Evolutionary conservation across 2,888 invertebrate species (phyloP), one percentile per base, ranked within the genome.

Genomic region (Campaea margaritaria): DNA sequence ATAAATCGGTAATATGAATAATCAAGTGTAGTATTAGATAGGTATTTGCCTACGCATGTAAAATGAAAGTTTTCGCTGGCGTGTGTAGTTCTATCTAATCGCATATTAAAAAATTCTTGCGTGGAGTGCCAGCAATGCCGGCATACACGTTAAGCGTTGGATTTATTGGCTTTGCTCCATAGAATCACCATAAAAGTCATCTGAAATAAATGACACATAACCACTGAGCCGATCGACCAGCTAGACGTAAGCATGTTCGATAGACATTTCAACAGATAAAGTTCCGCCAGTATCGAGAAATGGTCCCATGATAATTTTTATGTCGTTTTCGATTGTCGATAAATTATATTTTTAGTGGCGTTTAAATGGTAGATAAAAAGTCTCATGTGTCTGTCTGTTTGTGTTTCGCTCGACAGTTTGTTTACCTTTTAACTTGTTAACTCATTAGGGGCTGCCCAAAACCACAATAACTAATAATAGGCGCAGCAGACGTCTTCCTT

Each of bases 141-240:
- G 72, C 70, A 75, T 76, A 81, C 78, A 71, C 74, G 75, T 81
- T 75, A 76, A 79, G 79, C 78, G 81, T 78, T 72, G 72, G 61
- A 65, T 85, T 86, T 86, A 87, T 85, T 83, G 81, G 79, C 69
- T 77, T 72, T 75, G 72, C 69, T 81, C 79, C 76, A 82, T 85
- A 83, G 83, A 81, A 83, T 82, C 76, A 78, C 81, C 81, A 90
- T 90, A 85, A 89, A 87, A 83, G 87, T 87, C 89, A 86, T 81
- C 70, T 74, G 67, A 82, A 83, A 88, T 89, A 86, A 88, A 88
- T 88, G 78, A 85, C 73, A 66, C 66, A 59, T 58, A 56, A 63
- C 45, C 62, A 56, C 62, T 70, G 75, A 66, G 72, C 41, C 64
- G 79, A 81, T 79, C 74, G 71, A 68, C 65, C 65, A 59, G 58